Percentiles rank a stretch among this genome's conserved stretches.
phyloP scores from a whole-genome alignment of 2,888 invertebrate genomes.

The Eutolmus rufibarbis region DNA sequence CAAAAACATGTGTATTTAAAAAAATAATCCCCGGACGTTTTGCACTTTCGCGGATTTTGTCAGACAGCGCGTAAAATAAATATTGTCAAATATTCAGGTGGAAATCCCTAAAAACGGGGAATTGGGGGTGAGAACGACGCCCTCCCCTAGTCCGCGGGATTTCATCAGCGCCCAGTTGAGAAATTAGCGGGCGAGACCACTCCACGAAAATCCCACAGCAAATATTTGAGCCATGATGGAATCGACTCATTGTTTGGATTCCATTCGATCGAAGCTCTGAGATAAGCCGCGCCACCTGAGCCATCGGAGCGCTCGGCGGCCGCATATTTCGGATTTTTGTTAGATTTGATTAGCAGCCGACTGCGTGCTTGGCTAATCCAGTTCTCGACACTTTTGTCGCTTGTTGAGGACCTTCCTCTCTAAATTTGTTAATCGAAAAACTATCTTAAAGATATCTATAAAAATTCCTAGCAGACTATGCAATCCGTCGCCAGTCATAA shows the following conservation, averaged over 20 bases:
- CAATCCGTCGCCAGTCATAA: not conserved
- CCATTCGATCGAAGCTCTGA: not conserved
- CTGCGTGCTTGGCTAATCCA: not conserved
- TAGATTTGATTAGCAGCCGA: not conserved
- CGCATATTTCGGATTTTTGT: not conserved
- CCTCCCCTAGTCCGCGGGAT: not conserved
- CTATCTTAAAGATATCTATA: not conserved
- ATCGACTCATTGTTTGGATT: not conserved
- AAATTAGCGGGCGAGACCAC: not conserved
- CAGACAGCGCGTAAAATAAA: not conserved
- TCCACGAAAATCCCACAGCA: not conserved
- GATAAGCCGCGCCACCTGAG: not conserved
- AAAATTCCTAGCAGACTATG: not conserved
- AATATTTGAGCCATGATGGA: slow-evolving; percentile 23
- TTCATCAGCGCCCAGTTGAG: not conserved
- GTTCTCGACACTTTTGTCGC: not conserved
- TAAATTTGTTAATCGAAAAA: not conserved
- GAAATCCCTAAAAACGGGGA: not conserved
- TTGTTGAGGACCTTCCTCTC: not conserved
- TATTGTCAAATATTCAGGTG: not conserved
- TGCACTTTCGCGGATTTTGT: not conserved
- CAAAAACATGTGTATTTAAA: not conserved
- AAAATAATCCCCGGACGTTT: not conserved
- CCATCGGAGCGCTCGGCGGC: not conserved
- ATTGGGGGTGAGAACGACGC: not conserved